phyloP scores from a whole-genome alignment of 2,113 vertebrate genomes.

The Diphyllodes magnificus region DNA sequence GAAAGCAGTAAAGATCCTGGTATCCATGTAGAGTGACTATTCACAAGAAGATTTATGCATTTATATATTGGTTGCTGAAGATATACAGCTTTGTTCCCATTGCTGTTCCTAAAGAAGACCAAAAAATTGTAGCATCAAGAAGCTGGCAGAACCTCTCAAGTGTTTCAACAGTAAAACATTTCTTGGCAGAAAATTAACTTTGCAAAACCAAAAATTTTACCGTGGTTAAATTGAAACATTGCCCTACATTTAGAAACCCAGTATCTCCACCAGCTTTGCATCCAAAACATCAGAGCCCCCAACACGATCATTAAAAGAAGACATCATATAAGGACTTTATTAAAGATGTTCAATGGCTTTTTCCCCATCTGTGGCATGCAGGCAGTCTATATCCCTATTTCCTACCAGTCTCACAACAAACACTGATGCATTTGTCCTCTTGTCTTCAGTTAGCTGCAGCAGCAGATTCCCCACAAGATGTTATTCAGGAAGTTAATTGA shows the following conservation, averaged over 20 bases:
- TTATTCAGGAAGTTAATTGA: neutral
- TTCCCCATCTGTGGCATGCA: neutral
- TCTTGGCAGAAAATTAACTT: neutral
- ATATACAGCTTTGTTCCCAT: neutral
- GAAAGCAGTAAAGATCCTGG: neutral
- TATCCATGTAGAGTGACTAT: neutral
- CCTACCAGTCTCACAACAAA: neutral
- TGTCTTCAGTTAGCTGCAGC: neutral
- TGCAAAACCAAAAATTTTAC: neutral
- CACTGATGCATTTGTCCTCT: neutral
- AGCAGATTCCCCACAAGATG: constrained; percentile 17
- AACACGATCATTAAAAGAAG: neutral
- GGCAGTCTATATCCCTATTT: neutral
- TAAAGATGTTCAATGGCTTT: neutral
- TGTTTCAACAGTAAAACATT: neutral
- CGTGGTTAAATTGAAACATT: neutral
- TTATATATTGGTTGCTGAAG: neutral
- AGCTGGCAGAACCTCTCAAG: neutral
- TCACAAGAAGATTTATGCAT: neutral
- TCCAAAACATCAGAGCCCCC: neutral
- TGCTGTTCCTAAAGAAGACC: neutral
- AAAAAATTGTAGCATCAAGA: neutral
- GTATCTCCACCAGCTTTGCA: neutral
- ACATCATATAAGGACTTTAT: neutral
- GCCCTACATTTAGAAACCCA: neutral